Percentiles rank a stretch among this genome's conserved stretches.
These are phyloP conservation scores for Heliothis virescens DNA, from an alignment of 1,140 invertebrate genomes.

Conservation along the genomic window DNA sequence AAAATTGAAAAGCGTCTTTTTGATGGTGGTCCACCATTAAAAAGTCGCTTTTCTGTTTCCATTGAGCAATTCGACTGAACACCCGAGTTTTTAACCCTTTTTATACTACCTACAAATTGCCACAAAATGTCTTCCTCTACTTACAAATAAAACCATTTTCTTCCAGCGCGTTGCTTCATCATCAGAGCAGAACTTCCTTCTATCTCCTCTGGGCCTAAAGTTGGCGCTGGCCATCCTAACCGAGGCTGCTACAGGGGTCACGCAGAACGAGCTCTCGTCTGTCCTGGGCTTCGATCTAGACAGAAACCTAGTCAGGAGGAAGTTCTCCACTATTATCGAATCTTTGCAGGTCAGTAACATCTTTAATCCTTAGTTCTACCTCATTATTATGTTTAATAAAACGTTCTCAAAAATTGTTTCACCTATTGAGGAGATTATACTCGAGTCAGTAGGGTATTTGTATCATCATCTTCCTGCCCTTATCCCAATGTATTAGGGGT, in stretches of 20 bases:
- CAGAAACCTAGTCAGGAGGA: slow-evolving; percentile 82
- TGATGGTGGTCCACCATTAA: too few species aligned
- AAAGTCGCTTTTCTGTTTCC: too few species aligned
- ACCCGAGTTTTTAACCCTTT: too few species aligned
- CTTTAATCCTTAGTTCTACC: background rate
- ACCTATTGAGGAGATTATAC: too few species aligned
- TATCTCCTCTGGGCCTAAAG: slow-evolving; percentile 94
- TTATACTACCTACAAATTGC: too few species aligned
- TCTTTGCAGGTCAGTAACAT: slow-evolving; percentile 80
- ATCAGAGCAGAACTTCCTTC: slow-evolving; percentile 88
- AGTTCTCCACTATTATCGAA: slow-evolving; percentile 85
- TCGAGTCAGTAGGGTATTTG: too few species aligned
- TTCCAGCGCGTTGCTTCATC: slow-evolving; percentile 71
- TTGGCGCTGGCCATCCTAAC: slow-evolving; percentile 90
- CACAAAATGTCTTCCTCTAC: too few species aligned
- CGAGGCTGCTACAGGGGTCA: slow-evolving; percentile 89
- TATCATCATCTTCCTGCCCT: too few species aligned
- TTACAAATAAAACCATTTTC: background rate
- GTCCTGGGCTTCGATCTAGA: slow-evolving; percentile 87
- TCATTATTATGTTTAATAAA: background rate
- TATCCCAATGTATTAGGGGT: too few species aligned
- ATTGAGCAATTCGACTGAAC: too few species aligned
- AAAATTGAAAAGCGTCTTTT: too few species aligned
- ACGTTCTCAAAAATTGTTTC: background rate
- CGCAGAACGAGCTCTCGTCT: slow-evolving; percentile 87